These are phyloP conservation scores for Anthopleura xanthogrammica DNA, from an alignment of 92 coral and sea anemone species.

Conservation along the genomic window DNA sequence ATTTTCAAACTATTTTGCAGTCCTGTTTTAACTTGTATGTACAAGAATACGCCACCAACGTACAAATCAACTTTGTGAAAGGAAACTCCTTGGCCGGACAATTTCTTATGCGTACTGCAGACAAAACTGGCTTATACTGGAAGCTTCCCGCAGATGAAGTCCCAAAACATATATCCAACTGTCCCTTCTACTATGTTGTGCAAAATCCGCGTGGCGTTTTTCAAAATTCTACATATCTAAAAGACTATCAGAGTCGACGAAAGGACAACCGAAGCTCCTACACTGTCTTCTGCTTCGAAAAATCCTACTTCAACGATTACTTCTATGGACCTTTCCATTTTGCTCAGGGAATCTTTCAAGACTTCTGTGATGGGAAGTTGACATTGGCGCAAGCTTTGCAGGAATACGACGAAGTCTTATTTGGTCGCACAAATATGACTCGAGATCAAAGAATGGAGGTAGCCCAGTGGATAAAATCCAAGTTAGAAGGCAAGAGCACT, in stretches of 20 bases:
- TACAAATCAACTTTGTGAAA: neutral
- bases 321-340: neutral
- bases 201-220: neutral
- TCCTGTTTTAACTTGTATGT: neutral
- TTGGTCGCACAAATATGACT: conserved; percentile 3
- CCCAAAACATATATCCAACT: neutral
- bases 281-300: conserved; percentile 2
- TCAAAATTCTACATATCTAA: neutral
- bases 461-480: neutral
- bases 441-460: neutral
- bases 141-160: neutral
- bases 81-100: neutral
- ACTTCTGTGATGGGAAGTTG: neutral
- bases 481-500: neutral
- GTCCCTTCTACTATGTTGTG: neutral
- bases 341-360: neutral
- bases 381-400: neutral
- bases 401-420: neutral
- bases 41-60: neutral
- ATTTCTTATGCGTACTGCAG: neutral
- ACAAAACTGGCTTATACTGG: neutral
- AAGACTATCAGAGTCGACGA: neutral
- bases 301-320: neutral
- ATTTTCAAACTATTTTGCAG: neutral
- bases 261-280: neutral